A percentile compares a stretch with the other conserved stretches of the same genome.
phyloP scores from a whole-genome alignment of 2,797 vertebrate genomes.

The Halcyon smyrnensis region DNA sequence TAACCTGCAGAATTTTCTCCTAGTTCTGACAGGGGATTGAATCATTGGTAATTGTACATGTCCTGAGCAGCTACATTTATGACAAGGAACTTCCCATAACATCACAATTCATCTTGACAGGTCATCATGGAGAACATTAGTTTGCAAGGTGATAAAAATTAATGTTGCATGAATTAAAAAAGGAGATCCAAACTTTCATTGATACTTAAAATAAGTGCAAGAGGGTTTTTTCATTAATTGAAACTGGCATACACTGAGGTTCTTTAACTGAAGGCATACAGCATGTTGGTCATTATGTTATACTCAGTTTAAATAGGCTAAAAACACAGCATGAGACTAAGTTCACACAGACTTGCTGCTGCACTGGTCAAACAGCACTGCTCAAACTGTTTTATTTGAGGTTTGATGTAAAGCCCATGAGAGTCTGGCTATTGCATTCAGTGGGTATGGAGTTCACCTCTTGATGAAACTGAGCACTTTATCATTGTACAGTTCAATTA shows the following conservation, averaged over 20 bases:
- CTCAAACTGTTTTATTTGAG: conserved; percentile 25
- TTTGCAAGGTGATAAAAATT: neutral
- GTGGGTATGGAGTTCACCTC: neutral
- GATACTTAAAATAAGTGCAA: neutral
- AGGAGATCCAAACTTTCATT: neutral
- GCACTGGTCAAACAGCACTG: conserved; percentile 8
- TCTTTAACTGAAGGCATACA: neutral
- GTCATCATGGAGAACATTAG: neutral
- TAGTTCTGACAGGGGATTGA: neutral
- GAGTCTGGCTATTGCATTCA: neutral
- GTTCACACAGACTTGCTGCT: neutral
- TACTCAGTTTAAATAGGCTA: neutral
- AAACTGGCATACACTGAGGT: neutral
- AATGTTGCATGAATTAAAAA: neutral
- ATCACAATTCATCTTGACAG: neutral
- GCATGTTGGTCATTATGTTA: neutral
- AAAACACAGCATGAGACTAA: neutral
- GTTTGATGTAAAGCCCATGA: conserved; percentile 15
- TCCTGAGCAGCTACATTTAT: neutral
- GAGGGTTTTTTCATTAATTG: neutral
- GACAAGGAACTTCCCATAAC: neutral
- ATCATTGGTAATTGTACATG: neutral
- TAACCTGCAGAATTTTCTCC: neutral
- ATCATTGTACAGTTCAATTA: neutral
- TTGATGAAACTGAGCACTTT: neutral